phyloP scores from a whole-genome alignment of 2,113 vertebrate species.

The Symphodus melops region DNA sequence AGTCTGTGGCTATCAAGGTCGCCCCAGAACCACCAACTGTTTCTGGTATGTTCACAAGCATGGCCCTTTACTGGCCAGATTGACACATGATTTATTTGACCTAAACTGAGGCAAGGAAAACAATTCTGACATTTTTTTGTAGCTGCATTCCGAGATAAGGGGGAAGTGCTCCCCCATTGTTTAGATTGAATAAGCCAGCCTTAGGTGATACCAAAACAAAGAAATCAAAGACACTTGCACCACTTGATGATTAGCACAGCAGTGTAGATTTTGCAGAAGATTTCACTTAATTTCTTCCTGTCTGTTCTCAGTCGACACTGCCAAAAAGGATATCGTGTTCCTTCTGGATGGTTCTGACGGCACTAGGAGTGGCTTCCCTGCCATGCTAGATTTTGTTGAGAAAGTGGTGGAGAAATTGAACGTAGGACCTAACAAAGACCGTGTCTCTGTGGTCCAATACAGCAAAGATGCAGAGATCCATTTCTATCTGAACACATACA shows the following conservation, averaged over 20 bases:
- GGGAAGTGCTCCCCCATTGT: slow-evolving; percentile 21
- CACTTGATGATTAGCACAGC: neutral
- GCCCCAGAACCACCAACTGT: slow-evolving; percentile 28
- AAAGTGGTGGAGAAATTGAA: slow-evolving; percentile 53
- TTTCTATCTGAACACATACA: slow-evolving; percentile 71
- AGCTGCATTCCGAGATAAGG: too few relatives aligned
- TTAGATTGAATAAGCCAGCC: too few relatives aligned
- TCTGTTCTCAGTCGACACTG: slow-evolving; percentile 33
- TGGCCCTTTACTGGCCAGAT: neutral
- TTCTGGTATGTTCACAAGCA: slow-evolving; percentile 2
- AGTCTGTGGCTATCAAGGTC: slow-evolving; percentile 14
- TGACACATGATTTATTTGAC: neutral
- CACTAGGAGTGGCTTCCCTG: slow-evolving; percentile 52
- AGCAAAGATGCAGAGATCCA: slow-evolving; percentile 62
- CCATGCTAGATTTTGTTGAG: slow-evolving; percentile 47
- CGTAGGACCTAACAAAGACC: slow-evolving; percentile 50
- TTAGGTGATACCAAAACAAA: too few relatives aligned
- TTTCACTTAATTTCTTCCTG: neutral
- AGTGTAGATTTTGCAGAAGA: neutral
- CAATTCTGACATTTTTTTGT: too few relatives aligned
- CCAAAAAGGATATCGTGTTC: slow-evolving; percentile 76
- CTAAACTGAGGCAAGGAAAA: neutral
- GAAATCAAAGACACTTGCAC: too few relatives aligned
- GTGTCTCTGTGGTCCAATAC: slow-evolving; percentile 72
- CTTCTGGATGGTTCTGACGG: slow-evolving; percentile 79